These are phyloP conservation scores for Nothura maculosa DNA, from an alignment of 2,797 vertebrate species.

Conservation along the genomic window DNA sequence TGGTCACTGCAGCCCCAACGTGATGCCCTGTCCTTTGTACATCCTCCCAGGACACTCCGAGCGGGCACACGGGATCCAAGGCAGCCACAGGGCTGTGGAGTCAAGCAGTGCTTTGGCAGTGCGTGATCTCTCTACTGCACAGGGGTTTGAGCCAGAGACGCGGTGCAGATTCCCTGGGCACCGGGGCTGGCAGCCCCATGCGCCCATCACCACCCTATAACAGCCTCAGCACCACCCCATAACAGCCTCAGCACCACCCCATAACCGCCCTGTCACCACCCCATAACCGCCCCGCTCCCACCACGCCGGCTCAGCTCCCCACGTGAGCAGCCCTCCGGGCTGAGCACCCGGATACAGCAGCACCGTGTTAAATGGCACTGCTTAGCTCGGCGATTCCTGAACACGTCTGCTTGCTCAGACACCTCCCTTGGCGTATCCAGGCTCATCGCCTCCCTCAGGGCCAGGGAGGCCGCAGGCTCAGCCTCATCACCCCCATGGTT, in stretches of 20 bases:
- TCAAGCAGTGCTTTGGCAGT: too few species aligned
- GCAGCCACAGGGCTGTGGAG: not conserved
- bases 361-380: slow-evolving; percentile 7
- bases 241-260: not conserved
- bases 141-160: not conserved
- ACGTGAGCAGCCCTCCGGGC: not conserved
- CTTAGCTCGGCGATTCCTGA: slow-evolving; percentile 27
- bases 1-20: not conserved
- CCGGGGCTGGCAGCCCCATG: not conserved
- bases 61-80: too few species aligned
- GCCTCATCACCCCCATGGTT: not conserved
- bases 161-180: not conserved
- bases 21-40: accelerated
- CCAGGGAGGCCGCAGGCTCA: accelerated
- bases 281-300: not conserved
- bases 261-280: not conserved
- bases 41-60: too few species aligned
- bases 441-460: not conserved
- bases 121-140: not conserved
- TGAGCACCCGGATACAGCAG: slow-evolving; percentile 57
- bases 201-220: not conserved
- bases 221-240: not conserved
- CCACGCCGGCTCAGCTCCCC: not conserved
- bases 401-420: not conserved
- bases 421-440: accelerated